These are phyloP conservation scores for Ophioninae sp. DNA, from an alignment of 2,888 invertebrate genomes.

Conservation along the genomic window DNA sequence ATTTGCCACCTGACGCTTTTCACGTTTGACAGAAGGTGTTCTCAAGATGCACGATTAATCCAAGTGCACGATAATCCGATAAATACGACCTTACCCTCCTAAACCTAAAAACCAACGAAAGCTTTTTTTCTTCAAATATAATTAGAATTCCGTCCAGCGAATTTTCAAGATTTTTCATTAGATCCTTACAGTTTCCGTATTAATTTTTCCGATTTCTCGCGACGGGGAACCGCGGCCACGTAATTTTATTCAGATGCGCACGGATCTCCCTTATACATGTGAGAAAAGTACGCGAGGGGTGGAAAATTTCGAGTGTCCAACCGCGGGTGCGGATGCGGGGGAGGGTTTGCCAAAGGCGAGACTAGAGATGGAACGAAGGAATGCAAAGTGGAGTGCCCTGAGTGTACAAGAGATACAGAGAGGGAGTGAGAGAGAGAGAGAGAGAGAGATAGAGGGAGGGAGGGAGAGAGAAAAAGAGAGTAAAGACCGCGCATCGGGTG, in stretches of 20 bases:
- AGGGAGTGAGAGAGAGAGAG: slow-evolving; percentile 21
- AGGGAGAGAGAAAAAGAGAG: slow-evolving; percentile 39
- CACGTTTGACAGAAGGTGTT: no score
- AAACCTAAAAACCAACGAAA: no score
- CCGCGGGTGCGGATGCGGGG: not conserved
- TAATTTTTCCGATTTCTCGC: not conserved
- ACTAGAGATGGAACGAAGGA: slow-evolving; percentile 68
- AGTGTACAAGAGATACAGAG: slow-evolving; percentile 30
- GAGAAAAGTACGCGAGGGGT: slow-evolving; percentile 49
- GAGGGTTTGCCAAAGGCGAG: slow-evolving; percentile 29
- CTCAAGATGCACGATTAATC: no score
- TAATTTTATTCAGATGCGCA: slow-evolving; percentile 57
- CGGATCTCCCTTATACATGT: slow-evolving; percentile 20
- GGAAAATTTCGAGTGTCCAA: slow-evolving; percentile 48
- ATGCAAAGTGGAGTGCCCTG: slow-evolving; percentile 68
- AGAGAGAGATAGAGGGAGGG: slow-evolving; percentile 6
- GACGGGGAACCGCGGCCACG: not conserved
- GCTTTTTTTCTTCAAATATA: not conserved
- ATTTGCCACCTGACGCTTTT: no score
- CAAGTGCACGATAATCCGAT: no score
- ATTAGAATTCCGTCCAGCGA: not conserved
- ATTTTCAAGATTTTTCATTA: not conserved
- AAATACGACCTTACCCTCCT: no score
- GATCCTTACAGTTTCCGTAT: not conserved
- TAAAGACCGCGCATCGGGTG: slow-evolving; percentile 37